Base-by-base conservation (phyloP, 2,888 invertebrate species). In the Pyrrhosoma nymphula region DNA sequence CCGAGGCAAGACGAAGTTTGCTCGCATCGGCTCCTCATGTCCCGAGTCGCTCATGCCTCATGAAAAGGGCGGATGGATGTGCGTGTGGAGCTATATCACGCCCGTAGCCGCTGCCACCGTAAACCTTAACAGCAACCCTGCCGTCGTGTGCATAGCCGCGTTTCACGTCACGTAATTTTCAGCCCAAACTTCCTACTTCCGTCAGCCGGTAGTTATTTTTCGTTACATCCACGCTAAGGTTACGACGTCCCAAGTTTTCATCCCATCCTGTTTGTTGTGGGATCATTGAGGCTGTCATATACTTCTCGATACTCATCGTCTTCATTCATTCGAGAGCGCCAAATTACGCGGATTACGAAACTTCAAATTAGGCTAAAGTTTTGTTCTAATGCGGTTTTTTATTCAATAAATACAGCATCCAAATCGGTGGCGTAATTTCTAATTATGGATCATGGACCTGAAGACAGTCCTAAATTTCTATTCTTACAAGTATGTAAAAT, bases 1-100 rank as follows among this genome's bases (percentile, higher is more conserved):
- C 56, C 95, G 95, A 95, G 47, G 88, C 56, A 88, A 89, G 95
- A 60, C 16, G 90, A 55, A 26, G 63, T 69, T 95, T 82, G 69
- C 90, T 56, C 90, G n/a, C 60, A 30, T 90, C 56, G 20, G 56
- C n/a, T 20, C 60, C 63, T 93, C 82, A 18, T 93, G 39, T 93
- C 47, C 39, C n/a, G 16, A 63, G 47, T 69, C 69, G 63, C 47
- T 93, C 93, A 69, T 69, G 93, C 69, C 47, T 93, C 63, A 30
- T 82, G 30, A 35, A 39, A 93, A 69, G 93, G 63, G 56, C n/a
- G 56, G 69, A 69, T 39, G 69, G 26, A 35, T 47, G 63, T 60
- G 60, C 90, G 39, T 91, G 63, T 26, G 35, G 82, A 26, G 18
- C 30, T 23, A 82, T 82, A 82, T 82, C 82, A 82, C 30, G 82